Conservation (phyloP, 2,888 invertebrate genomes). For the Pediacus dermestoides region DNA sequence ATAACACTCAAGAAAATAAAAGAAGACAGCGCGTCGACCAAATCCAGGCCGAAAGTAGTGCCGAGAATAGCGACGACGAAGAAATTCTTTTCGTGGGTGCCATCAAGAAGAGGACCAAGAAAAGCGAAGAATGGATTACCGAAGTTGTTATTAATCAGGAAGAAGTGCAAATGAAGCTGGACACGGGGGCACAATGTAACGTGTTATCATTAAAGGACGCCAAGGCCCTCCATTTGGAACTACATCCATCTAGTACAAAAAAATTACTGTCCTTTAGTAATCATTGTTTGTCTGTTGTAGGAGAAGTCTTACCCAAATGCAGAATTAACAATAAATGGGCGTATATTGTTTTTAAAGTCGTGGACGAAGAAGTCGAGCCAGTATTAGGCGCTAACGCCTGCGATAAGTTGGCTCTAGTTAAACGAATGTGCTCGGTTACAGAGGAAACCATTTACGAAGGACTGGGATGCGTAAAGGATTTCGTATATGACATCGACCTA, state of each 20-base stretch:
- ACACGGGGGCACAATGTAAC: no score
- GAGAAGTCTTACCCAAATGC: constrained; percentile 1
- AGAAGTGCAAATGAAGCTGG: background rate
- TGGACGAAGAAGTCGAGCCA: no score
- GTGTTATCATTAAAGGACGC: background rate
- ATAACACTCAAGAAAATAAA: no score
- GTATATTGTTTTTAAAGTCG: constrained; percentile 1
- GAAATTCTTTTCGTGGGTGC: background rate
- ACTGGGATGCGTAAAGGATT: background rate
- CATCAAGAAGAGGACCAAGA: background rate
- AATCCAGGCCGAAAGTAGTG: no score
- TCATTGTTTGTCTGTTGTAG: background rate
- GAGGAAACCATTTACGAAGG: background rate
- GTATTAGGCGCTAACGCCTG: background rate
- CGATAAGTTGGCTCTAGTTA: background rate
- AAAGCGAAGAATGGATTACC: background rate
- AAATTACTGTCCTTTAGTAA: constrained; percentile 1
- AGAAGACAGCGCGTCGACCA: no score
- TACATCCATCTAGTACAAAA: background rate
- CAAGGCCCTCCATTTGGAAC: background rate
- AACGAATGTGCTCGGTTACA: background rate
- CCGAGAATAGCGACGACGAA: background rate
- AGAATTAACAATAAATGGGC: constrained; percentile 2
- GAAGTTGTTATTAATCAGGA: background rate
- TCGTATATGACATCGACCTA: constrained; percentile 1